Evolutionary conservation across 2,113 vertebrate species (phyloP).

Genomic region (Nesogale talazaci): DNA sequence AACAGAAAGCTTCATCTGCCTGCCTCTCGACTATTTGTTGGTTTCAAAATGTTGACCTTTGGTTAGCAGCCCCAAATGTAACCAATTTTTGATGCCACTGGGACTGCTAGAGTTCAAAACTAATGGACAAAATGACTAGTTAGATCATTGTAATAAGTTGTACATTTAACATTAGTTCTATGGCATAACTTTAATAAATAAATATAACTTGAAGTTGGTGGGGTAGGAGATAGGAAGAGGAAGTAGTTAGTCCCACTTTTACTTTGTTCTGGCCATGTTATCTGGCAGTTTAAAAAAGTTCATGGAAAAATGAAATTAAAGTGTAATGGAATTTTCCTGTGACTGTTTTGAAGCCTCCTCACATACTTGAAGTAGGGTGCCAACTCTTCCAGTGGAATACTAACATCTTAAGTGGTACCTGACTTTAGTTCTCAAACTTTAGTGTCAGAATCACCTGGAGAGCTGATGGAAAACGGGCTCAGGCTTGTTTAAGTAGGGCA

Average conservation of each 20-base stretch:
- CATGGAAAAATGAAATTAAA: too few relatives aligned
- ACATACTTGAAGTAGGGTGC: not conserved
- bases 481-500: not conserved
- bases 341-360: too few relatives aligned
- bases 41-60: too few relatives aligned
- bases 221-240: not conserved
- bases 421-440: not conserved
- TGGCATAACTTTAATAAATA: not conserved
- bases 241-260: not conserved
- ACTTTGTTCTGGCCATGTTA: constrained; percentile 24
- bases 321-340: too few relatives aligned
- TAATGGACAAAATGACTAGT: not conserved
- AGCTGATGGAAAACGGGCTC: not conserved
- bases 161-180: not conserved
- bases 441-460: not conserved
- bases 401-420: not conserved
- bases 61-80: too few relatives aligned
- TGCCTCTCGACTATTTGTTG: too few relatives aligned
- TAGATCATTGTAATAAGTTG: constrained; percentile 14
- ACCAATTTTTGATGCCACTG: too few relatives aligned
- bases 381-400: not conserved
- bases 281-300: too few relatives aligned
- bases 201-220: not conserved
- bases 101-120: not conserved
- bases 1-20: too few relatives aligned